Base-by-base conservation (phyloP, 2,797 vertebrate species). In the Myotis pilosus region DNA sequence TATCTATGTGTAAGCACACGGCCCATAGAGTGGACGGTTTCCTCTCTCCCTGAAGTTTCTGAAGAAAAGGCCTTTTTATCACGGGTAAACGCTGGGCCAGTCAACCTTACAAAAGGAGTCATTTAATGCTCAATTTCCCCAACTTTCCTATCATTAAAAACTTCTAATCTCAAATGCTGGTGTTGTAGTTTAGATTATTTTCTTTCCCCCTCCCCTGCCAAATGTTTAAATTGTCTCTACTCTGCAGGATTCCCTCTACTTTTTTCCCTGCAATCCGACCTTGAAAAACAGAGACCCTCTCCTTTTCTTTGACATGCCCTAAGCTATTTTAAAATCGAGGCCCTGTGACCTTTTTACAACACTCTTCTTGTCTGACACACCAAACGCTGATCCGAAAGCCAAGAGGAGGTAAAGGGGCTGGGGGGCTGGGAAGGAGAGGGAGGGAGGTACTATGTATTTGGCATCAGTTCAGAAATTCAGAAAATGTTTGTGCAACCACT, bases 401-500 rank as follows among this genome's bases (percentile, higher is more conserved):
- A 55, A 68, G 89, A 86, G 8, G 83, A 87, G 28, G 51, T 80
- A 85, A 62, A 80, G 90, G 91, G 74, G 71, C n/a, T n/a, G 19
- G 97, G 86, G 88, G 94, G 86, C 10, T 89, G 72, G 93, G 90
- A 51, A 51, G 85, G 64, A 79, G 51, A 55, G 76, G 62, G 85
- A 62, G 82, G 95, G 90, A 96, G 92, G 92, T 93, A 95, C 74
- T 64, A 95, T 79, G 68, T 33, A n/a, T 94, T 80, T 94, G 94
- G 96, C 96, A 92, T 94, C 91, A 28, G 95, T 94, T 97, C 97
- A 98, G 97, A 97, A 97, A 96, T 94, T 92, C 87, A 95, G 97
- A 97, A 97, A 95, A 91, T 60, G 88, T 96, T 95, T 97, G 96
- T 94, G 96, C 97, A 98, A 96, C 96, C 95, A 96, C 97, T 91